phyloP scores from a whole-genome alignment of 2,113 vertebrate genomes.

The Phylloscopus trochiloides region DNA sequence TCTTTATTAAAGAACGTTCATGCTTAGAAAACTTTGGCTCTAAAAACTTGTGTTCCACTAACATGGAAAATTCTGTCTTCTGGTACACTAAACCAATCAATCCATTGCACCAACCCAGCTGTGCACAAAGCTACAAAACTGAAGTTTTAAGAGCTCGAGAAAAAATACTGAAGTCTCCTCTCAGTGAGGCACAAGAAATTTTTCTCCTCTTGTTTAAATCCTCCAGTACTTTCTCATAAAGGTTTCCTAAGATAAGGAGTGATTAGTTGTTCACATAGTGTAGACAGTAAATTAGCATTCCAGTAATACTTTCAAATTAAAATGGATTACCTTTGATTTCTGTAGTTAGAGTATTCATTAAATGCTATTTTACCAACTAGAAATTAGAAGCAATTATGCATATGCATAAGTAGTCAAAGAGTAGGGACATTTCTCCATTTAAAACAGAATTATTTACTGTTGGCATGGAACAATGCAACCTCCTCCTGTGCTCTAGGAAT shows the following conservation, averaged over 20 bases:
- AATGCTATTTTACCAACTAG: not conserved
- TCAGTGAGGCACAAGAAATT: not conserved
- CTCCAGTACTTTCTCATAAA: not conserved
- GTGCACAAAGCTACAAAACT: not conserved
- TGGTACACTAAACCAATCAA: not conserved
- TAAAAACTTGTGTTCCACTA: not conserved
- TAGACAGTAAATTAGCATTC: not conserved
- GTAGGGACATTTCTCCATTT: not conserved
- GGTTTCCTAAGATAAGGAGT: not conserved
- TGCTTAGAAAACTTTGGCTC: not conserved
- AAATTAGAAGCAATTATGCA: conserved; percentile 21
- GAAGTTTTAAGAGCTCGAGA: not conserved
- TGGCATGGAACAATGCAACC: not conserved
- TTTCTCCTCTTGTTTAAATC: not conserved
- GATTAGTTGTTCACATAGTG: not conserved
- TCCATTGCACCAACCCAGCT: not conserved
- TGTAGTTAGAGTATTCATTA: not conserved
- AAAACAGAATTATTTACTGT: not conserved
- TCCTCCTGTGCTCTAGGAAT: not conserved
- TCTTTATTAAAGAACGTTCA: not conserved
- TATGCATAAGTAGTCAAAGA: not conserved
- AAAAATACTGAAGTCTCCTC: not conserved
- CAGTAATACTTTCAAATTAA: not conserved
- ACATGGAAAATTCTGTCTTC: not conserved
- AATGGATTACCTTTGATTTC: conserved; percentile 10